Conservation (phyloP, 2,797 vertebrate species). For the Gouania willdenowi region DNA sequence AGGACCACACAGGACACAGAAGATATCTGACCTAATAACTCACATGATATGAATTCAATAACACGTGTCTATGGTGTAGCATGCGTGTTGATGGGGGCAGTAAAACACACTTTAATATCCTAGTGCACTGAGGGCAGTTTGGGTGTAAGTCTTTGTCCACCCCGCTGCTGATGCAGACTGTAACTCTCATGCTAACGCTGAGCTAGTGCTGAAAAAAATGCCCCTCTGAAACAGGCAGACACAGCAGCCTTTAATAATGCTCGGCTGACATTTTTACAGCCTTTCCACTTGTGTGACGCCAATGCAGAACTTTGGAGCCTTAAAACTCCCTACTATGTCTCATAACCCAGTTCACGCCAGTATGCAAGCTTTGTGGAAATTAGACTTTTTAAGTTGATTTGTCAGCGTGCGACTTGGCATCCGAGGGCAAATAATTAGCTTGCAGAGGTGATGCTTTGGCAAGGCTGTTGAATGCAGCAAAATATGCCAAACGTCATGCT, state of each 20-base stretch:
- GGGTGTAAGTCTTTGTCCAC: constrained; percentile 53
- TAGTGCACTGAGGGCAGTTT: constrained; percentile 30
- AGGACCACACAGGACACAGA: constrained; percentile 43
- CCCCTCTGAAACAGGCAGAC: constrained; percentile 10
- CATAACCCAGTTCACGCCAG: not conserved
- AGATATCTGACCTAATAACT: constrained; percentile 65
- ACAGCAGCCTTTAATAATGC: constrained; percentile 24
- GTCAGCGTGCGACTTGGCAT: constrained; percentile 27
- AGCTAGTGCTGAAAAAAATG: constrained; percentile 8
- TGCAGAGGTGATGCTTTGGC: constrained; percentile 33
- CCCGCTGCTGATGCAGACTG: constrained; percentile 15
- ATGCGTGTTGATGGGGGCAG: constrained; percentile 52
- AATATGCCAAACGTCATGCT: constrained; percentile 41
- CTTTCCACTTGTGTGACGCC: constrained; percentile 29
- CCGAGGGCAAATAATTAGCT: constrained; percentile 33
- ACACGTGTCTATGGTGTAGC: constrained; percentile 44
- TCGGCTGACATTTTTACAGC: constrained; percentile 26
- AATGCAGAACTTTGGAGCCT: constrained; percentile 23
- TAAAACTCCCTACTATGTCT: constrained; percentile 11
- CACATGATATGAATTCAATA: constrained; percentile 70
- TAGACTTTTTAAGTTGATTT: constrained; percentile 40
- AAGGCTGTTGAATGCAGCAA: constrained; percentile 14
- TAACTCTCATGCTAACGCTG: constrained; percentile 35
- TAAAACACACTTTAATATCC: constrained; percentile 73
- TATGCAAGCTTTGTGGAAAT: not conserved